phyloP scores from a whole-genome alignment of 2,888 invertebrate species.

The Macaria liturata region DNA sequence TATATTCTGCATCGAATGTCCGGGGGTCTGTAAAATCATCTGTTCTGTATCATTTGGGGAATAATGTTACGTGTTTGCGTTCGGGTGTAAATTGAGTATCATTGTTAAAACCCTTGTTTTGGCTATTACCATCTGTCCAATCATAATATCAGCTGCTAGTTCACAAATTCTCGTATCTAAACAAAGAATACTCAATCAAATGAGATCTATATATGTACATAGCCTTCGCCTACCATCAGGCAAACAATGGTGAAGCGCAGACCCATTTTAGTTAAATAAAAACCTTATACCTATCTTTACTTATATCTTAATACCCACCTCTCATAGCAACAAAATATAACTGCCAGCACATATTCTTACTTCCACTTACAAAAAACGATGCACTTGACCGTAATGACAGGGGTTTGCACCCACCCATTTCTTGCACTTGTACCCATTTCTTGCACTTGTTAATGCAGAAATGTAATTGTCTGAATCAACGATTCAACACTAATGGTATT shows the following conservation, averaged over 20 bases:
- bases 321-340: slow-evolving; percentile 19
- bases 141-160: neutral
- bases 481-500: slow-evolving; percentile 61
- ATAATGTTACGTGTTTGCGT: slow-evolving; percentile 28
- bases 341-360: slow-evolving; percentile 21
- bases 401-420: slow-evolving; percentile 37
- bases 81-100: slow-evolving; percentile 42
- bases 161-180: too few relatives aligned
- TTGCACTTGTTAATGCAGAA: slow-evolving; percentile 67
- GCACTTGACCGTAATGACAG: slow-evolving; percentile 33
- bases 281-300: too few relatives aligned
- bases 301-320: neutral
- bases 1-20: slow-evolving; percentile 51
- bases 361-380: slow-evolving; percentile 31
- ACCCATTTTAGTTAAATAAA: too few relatives aligned
- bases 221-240: neutral
- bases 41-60: slow-evolving; percentile 41
- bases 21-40: slow-evolving; percentile 54
- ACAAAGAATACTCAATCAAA: too few relatives aligned
- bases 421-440: slow-evolving; percentile 61
- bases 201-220: too few relatives aligned
- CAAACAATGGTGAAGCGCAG: too few relatives aligned
- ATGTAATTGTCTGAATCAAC: slow-evolving; percentile 60
- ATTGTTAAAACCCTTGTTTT: slow-evolving; percentile 32
- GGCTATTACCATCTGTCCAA: slow-evolving; percentile 20